Percentiles rank a stretch among this genome's conserved stretches.
Conservation (phyloP, 1,140 invertebrate genomes). For the Heliconius eleuchia region DNA sequence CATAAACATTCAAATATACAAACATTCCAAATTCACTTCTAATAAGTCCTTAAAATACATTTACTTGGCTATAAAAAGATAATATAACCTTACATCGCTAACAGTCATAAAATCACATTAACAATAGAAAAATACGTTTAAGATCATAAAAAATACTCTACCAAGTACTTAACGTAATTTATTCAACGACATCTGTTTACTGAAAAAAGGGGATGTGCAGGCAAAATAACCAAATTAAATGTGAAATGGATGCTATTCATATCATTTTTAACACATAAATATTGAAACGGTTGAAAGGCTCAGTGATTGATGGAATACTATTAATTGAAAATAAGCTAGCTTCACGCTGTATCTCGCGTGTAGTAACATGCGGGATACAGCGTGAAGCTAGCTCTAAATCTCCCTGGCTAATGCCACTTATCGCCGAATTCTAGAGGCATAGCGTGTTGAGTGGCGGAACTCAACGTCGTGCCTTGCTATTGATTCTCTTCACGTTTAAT, state of each 20-base stretch:
- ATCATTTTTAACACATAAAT: not conserved
- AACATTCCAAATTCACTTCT: not conserved
- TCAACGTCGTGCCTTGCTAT: too few species aligned
- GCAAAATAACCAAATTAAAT: not conserved
- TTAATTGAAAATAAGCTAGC: not conserved
- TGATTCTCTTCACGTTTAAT: too few species aligned
- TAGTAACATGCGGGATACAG: too few species aligned
- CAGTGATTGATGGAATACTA: not conserved
- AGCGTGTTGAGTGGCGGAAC: too few species aligned
- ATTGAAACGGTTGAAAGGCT: not conserved
- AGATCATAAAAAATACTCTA: not conserved
- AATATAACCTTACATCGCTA: not conserved
- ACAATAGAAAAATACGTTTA: not conserved
- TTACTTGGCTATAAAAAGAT: not conserved
- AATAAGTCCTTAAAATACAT: not conserved
- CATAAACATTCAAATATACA: not conserved
- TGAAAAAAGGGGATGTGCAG: not conserved
- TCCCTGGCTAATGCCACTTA: too few species aligned
- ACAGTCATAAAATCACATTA: not conserved
- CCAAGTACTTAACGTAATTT: not conserved
- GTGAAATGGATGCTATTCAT: not conserved
- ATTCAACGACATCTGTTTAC: not conserved
- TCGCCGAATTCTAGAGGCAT: too few species aligned
- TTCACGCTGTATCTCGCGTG: too few species aligned
- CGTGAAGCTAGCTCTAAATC: too few species aligned